Base-by-base conservation (phyloP, 2,888 invertebrate genomes). In the Phragmatobia fuliginosa region DNA sequence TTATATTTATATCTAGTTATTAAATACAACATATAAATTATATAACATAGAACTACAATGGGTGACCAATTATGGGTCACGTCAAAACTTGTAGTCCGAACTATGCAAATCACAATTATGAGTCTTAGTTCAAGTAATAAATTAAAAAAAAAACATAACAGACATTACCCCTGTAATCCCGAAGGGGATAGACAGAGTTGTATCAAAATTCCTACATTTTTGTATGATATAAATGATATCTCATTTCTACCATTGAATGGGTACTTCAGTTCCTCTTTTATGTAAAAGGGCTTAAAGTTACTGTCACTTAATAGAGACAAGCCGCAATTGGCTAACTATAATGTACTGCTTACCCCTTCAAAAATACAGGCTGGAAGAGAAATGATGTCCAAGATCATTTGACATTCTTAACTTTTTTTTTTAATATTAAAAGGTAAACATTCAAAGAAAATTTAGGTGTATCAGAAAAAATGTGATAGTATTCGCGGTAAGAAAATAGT, bases 81-180 rank as follows among this genome's bases (percentile, higher is more conserved):
- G 3, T 28, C 16, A 56, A 56, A 16, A 56, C 28, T 56, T 14
- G 56, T 62, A 64, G 56, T 60, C 59, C 68, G 33, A 59, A 68
- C 11, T 67, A 67, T 62, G 65, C n/a, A 74, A n/a, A 63, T 72
- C 67, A 74, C 68, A 70, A 77, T 41, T 59, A 61, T 62, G 5
- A 66, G 69, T 75, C 80, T 71, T 72, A 80, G 71, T 71, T 59
- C 75, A 80, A 71, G 78, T 68, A 70, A 61, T 45, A 60, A 31
- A 60, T 11, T n/a, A 8, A 49, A n/a, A 21, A 38, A 33, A 33
- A 33, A 33, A n/a, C n/a, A n/a, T n/a, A n/a, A n/a, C n/a, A n/a
- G n/a, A n/a, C n/a, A n/a, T 16, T 5, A 41, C 16, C 18, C 41
- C 41, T 18, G 5, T 41, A 41, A 41, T 18, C 41, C 18, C 5